These are phyloP conservation scores for Sebastes fasciatus DNA, from an alignment of 2,113 vertebrate species.

Conservation along the genomic window DNA sequence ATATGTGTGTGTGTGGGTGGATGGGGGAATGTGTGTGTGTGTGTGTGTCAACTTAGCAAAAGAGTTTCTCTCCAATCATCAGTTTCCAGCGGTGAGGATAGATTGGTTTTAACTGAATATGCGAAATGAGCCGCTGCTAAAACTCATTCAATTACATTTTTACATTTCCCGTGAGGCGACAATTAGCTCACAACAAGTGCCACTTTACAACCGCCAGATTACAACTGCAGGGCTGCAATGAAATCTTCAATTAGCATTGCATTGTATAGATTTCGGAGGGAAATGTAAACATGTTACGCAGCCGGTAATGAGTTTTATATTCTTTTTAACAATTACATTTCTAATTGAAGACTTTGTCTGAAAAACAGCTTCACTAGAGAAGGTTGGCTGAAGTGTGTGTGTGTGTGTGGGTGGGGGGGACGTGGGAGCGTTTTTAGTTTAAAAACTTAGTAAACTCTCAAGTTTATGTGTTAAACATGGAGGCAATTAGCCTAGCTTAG, in stretches of 20 bases:
- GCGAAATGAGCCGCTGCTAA: conserved; percentile 20
- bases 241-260: conserved; percentile 34
- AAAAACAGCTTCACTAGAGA: not conserved
- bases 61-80: conserved; percentile 47
- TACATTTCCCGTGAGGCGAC: conserved; percentile 52
- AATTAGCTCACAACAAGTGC: conserved; percentile 48
- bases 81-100: conserved; percentile 45
- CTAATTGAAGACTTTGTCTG: not conserved
- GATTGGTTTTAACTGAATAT: conserved; percentile 48
- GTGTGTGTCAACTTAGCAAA: conserved; percentile 12
- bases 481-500: not conserved
- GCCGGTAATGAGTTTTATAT: conserved; percentile 10
- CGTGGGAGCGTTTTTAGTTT: not conserved
- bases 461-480: not conserved
- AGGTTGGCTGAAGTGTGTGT: not conserved
- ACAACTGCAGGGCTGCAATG: conserved; percentile 2
- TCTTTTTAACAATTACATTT: not conserved
- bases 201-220: conserved; percentile 36
- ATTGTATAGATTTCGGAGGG: conserved; percentile 20
- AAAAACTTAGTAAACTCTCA: not conserved
- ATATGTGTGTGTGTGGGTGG: not conserved
- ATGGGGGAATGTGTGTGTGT: conserved; percentile 3
- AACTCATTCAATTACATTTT: conserved; percentile 54
- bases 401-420: too few relatives aligned
- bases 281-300: conserved; percentile 46